Percentiles rank a stretch among this genome's conserved stretches.
Conservation (phyloP, 1,140 invertebrate genomes). For the Zophobas atratus region DNA sequence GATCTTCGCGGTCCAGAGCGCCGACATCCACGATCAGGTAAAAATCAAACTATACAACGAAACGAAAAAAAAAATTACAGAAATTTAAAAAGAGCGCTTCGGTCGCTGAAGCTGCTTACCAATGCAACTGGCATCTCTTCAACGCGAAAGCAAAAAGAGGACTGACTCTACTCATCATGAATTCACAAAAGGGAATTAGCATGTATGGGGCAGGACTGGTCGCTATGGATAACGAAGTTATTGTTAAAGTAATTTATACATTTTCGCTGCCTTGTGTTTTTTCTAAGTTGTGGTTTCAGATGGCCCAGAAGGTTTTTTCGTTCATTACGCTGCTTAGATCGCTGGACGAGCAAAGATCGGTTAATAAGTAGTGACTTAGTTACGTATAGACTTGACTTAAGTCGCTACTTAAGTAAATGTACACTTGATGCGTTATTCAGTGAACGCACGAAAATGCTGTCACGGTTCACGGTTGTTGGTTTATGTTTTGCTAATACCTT, state of each 20-base stretch:
- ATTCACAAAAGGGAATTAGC: constrained; percentile 32
- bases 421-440: too few species aligned
- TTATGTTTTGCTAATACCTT: too few species aligned
- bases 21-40: constrained; percentile 18
- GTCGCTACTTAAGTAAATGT: too few species aligned
- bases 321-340: constrained; percentile 31
- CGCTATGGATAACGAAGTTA: constrained; percentile 30
- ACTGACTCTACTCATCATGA: constrained; percentile 41
- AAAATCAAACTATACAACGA: not conserved
- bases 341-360: constrained; percentile 1
- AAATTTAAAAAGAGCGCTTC: constrained; percentile 23
- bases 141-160: constrained; percentile 41
- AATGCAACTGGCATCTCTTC: constrained; percentile 47
- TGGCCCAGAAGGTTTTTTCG: constrained; percentile 38
- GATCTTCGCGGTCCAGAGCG: constrained; percentile 39
- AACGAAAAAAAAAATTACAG: too few species aligned
- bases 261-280: not conserved
- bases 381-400: too few species aligned
- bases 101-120: constrained; percentile 27
- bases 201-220: constrained; percentile 36
- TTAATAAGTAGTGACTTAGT: too few species aligned
- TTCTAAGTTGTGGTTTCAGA: constrained; percentile 35
- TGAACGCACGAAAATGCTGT: too few species aligned
- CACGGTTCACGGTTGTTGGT: too few species aligned
- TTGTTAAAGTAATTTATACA: constrained; percentile 7